Evolutionary conservation across 2,888 invertebrate species (phyloP), one percentile per base, ranked within the genome.

Genomic region (Tubulanus polymorphus): DNA sequence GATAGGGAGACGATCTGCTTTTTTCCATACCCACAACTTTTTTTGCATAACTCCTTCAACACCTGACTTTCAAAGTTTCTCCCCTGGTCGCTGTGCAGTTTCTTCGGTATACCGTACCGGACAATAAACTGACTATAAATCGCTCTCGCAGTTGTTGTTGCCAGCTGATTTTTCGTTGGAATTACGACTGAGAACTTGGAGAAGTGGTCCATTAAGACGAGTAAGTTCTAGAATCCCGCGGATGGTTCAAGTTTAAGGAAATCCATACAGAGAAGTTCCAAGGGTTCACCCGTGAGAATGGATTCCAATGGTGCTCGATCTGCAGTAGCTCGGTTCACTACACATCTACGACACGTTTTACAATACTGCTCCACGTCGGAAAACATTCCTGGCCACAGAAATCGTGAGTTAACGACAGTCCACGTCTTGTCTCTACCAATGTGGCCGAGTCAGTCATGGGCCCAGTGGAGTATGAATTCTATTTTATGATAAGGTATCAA

Each of bases 61-160:
- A 57, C 12, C 30, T 46, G 28, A 23, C 50, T 47, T 28, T 51
- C 51, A 51, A 54, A 60, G 27, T 54, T 54, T 30, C 51, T 53
- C 23, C 59, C 61, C 48, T 61, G 59, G 35, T 61, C 56, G 5
- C 37, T 23, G 51, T 61, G 56, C n/a, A 58, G 6, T 15, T 26
- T 28, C 10, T 28, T n/a, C 5, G 59, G 56, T 6, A 61, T 45
- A 1, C 56, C 61, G 30, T 56, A 56, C 18, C 48, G 47, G 12
- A 28, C 2, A 5, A 52, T 27, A 48, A 55, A 58, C 5, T 53
- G 27, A 28, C 55, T 45, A 12, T 37, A 48, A 10, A 56, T 32
- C 12, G 35, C 47, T 35, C 30, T 41, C 5, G 47, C 55, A 37
- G 55, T 55, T 32, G 55, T 56, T 27, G 48, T 58, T 18, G 55